Conservation (phyloP, 1,140 invertebrate genomes). For the Zaprionus kolodkinae region DNA sequence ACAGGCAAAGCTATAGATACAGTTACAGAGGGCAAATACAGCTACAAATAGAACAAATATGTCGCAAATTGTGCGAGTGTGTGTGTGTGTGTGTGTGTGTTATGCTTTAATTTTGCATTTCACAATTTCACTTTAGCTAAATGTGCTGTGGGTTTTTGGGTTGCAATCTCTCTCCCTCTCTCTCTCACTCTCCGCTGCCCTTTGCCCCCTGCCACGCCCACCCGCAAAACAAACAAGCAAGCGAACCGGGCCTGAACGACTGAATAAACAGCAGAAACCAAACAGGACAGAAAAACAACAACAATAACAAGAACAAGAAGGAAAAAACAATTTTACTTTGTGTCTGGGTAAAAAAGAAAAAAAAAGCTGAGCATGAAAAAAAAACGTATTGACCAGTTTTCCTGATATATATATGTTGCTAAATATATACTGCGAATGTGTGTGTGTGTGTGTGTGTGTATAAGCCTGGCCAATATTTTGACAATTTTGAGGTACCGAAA, state of each 20-base stretch:
- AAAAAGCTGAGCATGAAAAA: constrained; percentile 4
- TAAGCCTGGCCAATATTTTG: constrained; percentile 61
- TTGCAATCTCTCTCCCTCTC: constrained; percentile 37
- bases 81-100: constrained; percentile 26
- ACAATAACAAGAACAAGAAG: not conserved
- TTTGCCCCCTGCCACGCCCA: constrained; percentile 6
- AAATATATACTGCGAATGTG: constrained; percentile 16
- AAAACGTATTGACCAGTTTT: constrained; percentile 71
- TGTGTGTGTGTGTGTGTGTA: constrained; percentile 19
- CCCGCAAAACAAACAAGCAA: constrained; percentile 48
- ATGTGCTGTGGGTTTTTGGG: constrained; percentile 25
- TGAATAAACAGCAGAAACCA: constrained; percentile 73
- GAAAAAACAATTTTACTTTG: constrained; percentile 65
- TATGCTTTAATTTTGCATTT: constrained; percentile 72
- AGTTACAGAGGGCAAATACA: constrained; percentile 9
- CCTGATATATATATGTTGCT: constrained; percentile 13
- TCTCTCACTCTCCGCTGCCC: constrained; percentile 16
- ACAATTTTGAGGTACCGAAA: constrained; percentile 52
- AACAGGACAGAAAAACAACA: constrained; percentile 47
- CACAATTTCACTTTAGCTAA: constrained; percentile 47
- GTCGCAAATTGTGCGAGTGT: not conserved
- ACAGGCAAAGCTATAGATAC: not conserved
- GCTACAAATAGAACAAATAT: constrained; percentile 30
- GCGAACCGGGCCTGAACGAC: constrained; percentile 56
- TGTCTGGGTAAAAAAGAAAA: constrained; percentile 43